Evolutionary conservation across 2,888 invertebrate genomes (phyloP), one percentile per base, ranked within the genome.

Genomic region (Sympetrum striolatum): DNA sequence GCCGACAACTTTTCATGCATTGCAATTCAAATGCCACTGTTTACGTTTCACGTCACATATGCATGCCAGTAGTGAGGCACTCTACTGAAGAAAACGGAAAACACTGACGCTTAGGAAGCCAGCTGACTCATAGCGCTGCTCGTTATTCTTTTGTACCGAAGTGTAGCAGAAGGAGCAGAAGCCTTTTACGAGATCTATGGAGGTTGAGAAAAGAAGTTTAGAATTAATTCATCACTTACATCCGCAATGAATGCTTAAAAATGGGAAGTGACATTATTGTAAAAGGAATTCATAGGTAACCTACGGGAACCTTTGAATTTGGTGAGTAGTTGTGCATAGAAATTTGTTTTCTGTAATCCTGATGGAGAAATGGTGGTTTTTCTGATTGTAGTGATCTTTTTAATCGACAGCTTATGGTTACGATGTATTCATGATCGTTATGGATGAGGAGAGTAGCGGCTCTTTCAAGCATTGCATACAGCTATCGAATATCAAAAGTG

Each of bases 1-100:
- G 35, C 60, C n/a, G 60, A 60, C 22, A 39, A 60, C 86, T 86
- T 22, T n/a, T n/a, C 18, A 64, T 4, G 39, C 86, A 86, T 86
- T 60, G 37, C 37, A 60, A 86, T 86, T 86, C 86, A 86, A 86
- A 86, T 86, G 86, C 86, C 86, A 86, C 86, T 86, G 86, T 86
- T 86, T 86, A 86, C 86, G 53, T 86, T 86, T 60, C 86, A 86
- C 60, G 86, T 86, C 86, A 86, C 86, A 86, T 39, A 58, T 37
- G 53, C 86, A 86, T n/a, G 35, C 53, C 64, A 60, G 86, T 64
- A 86, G 60, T 86, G 60, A 39, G 31, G 86, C 86, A 64, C 86
- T 86, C 86, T 86, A 37, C 86, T 60, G 60, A 60, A 58, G 60
- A 60, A 60, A 60, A 86, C 37, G 18, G 86, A 86, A 86, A 86